phyloP scores from a whole-genome alignment of 2,113 vertebrate genomes.

The Muntiacus reevesi region DNA sequence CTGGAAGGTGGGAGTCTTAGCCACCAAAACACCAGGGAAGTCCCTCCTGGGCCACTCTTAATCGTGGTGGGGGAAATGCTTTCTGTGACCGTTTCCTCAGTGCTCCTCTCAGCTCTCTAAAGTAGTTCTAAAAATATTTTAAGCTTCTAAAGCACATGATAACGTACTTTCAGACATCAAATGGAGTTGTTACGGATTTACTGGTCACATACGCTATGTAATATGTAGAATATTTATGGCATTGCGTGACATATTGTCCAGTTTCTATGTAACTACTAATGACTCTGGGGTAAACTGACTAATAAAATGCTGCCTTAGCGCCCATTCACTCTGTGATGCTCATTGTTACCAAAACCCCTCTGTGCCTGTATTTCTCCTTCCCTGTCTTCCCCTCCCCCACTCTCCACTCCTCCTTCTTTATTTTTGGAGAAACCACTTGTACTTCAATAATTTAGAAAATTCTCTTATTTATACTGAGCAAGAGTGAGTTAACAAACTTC shows the following conservation, averaged over 20 bases:
- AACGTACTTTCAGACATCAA: not conserved
- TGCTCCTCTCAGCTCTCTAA: not conserved
- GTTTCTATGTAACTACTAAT: not conserved
- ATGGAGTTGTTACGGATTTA: not conserved
- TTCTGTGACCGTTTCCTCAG: not conserved
- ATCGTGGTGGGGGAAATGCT: not conserved
- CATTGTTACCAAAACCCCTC: not conserved
- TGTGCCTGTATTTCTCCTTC: not conserved
- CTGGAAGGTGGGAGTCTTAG: not conserved
- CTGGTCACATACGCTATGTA: not conserved
- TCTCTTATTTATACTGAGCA: constrained; percentile 34
- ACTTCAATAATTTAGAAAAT: constrained; percentile 71
- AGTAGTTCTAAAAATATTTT: not conserved
- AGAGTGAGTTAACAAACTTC: constrained; percentile 64
- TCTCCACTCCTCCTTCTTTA: not conserved
- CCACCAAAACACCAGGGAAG: not conserved
- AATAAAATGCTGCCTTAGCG: not conserved
- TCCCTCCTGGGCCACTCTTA: not conserved
- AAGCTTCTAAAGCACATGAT: not conserved
- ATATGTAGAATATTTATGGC: not conserved
- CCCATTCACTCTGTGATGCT: not conserved
- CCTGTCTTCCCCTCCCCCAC: not conserved
- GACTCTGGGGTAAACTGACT: not conserved
- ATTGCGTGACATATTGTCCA: not conserved
- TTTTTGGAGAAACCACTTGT: constrained; percentile 54